These are phyloP conservation scores for Brenthis hecate DNA, from an alignment of 2,888 invertebrate genomes.

Conservation along the genomic window DNA sequence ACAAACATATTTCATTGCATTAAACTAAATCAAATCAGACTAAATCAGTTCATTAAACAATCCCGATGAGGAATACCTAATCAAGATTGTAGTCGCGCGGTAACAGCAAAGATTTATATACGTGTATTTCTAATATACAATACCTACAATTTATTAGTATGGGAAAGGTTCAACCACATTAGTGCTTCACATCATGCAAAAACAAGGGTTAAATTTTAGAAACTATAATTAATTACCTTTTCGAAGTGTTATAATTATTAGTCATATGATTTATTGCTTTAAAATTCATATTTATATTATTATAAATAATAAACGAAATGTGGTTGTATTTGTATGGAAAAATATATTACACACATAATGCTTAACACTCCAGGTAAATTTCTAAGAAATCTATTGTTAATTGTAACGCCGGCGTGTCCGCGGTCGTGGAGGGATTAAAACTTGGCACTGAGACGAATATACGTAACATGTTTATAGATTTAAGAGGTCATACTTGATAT, in stretches of 20 bases:
- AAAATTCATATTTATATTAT: constrained; percentile 2
- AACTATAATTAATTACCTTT: constrained; percentile 13
- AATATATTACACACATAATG: no score
- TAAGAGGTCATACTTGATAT: no score
- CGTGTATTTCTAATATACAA: no score
- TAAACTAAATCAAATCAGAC: not conserved
- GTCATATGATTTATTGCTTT: constrained; percentile 7
- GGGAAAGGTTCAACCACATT: not conserved
- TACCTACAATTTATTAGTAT: constrained; percentile 6
- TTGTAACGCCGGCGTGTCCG: no score
- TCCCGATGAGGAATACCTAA: constrained; percentile 3
- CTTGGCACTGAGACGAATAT: no score
- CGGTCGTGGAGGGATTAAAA: no score
- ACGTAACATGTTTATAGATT: no score
- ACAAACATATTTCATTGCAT: not conserved
- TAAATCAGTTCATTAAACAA: not conserved
- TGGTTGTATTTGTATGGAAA: not conserved
- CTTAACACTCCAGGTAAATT: no score
- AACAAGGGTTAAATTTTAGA: constrained; percentile 10
- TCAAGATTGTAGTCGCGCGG: not conserved
- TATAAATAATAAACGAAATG: not conserved
- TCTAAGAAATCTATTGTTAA: no score
- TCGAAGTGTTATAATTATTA: constrained; percentile 15
- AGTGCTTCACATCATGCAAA: constrained; percentile 6
- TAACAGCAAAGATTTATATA: not conserved